Percentiles rank a stretch among this genome's conserved stretches.
Evolutionary conservation across 2,888 invertebrate genomes (phyloP).

Genomic region (Zootermopsis nevadensis): DNA sequence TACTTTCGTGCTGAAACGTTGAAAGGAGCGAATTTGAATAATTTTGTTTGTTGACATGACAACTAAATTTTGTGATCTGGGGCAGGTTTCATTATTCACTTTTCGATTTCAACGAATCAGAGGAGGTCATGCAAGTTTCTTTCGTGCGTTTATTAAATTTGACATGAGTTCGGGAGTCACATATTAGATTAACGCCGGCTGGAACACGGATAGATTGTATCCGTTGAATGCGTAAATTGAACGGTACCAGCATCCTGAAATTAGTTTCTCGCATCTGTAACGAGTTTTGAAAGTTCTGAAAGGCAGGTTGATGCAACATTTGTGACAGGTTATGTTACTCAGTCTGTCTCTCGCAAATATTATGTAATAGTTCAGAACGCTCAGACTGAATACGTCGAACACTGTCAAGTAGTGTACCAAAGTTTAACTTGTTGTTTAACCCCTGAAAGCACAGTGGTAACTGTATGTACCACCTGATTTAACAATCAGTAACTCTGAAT

Average conservation of each 20-base stretch:
- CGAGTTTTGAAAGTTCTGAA: neutral
- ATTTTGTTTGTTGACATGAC: neutral
- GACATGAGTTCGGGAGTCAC: neutral
- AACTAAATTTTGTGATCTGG: neutral
- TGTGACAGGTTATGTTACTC: too few relatives aligned
- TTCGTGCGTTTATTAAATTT: neutral
- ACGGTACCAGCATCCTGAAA: neutral
- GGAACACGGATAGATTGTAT: neutral
- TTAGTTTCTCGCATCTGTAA: neutral
- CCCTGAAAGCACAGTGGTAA: too few relatives aligned
- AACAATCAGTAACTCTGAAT: too few relatives aligned
- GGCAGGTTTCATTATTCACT: neutral
- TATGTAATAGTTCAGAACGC: too few relatives aligned
- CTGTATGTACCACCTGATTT: too few relatives aligned
- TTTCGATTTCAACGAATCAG: neutral
- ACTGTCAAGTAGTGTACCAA: too few relatives aligned
- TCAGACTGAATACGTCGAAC: too few relatives aligned
- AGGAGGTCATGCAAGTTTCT: neutral
- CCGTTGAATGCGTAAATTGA: neutral
- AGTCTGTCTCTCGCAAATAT: too few relatives aligned
- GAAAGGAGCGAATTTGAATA: too few relatives aligned
- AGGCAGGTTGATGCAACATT: too few relatives aligned
- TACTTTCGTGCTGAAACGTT: too few relatives aligned
- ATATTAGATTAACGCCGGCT: neutral
- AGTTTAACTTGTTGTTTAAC: too few relatives aligned